phyloP scores from a whole-genome alignment of 92 coral and sea anemone genomes.

The Heliopora coerulea region DNA sequence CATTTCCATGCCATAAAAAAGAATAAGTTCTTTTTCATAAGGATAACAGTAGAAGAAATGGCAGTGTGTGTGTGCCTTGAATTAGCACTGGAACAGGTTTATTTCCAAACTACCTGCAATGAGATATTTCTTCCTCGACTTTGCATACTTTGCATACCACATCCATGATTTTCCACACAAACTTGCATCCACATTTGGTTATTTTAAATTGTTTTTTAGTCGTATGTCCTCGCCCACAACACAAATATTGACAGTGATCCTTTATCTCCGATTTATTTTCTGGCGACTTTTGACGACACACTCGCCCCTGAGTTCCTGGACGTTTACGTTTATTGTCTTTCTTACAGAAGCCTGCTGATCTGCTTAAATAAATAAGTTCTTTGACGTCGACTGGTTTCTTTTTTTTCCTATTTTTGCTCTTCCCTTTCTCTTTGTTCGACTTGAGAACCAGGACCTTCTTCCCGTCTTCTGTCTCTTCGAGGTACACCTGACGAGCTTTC shows the following conservation, averaged over 20 bases:
- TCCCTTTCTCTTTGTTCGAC: background rate
- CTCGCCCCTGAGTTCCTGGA: constrained; percentile 21
- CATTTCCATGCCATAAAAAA: no score
- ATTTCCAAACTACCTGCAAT: constrained; percentile 11
- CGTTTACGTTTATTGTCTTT: background rate
- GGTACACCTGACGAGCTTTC: constrained; percentile 20
- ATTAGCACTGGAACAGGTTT: no score
- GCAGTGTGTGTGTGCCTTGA: no score
- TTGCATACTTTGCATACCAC: background rate
- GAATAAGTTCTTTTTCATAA: no score
- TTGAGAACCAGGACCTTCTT: background rate
- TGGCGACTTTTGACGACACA: background rate
- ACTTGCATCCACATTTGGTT: constrained; percentile 12
- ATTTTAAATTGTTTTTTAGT: background rate
- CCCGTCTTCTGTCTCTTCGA: background rate
- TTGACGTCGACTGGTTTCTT: background rate
- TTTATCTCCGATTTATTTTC: background rate
- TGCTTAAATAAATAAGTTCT: background rate
- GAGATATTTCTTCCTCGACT: background rate
- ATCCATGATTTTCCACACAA: background rate
- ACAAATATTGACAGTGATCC: constrained; percentile 2
- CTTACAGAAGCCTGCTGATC: constrained; percentile 5
- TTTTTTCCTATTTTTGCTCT: background rate
- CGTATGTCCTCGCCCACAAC: constrained; percentile 21
- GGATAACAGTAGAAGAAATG: no score